phyloP scores from a whole-genome alignment of 1,140 invertebrate species.

The Lordiphosa stackelbergi region DNA sequence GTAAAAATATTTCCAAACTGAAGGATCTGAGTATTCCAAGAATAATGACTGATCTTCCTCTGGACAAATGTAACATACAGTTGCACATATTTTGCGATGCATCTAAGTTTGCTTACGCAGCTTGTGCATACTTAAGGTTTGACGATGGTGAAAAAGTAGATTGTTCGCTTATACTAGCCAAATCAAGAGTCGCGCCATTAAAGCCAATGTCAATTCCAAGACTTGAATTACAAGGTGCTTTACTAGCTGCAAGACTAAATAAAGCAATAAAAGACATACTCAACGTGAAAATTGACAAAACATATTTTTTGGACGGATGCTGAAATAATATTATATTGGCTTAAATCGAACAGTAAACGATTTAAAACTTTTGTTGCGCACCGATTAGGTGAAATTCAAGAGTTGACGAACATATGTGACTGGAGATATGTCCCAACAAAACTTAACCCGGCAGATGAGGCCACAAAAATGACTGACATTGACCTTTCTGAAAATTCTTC shows the following conservation, averaged over 20 bases:
- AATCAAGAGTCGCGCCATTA: constrained; percentile 11
- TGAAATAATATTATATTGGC: constrained; percentile 14
- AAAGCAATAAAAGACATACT: constrained; percentile 5
- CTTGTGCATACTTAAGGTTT: constrained; percentile 16
- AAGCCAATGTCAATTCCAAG: constrained; percentile 17
- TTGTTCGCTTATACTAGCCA: constrained; percentile 6
- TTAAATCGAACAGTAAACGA: not conserved
- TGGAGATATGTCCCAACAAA: constrained; percentile 30
- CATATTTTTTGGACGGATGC: constrained; percentile 1
- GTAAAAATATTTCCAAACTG: no score
- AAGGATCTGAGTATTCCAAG: no score
- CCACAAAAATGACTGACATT: no score
- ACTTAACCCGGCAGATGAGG: constrained; percentile 28
- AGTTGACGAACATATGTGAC: constrained; percentile 36
- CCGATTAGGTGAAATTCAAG: constrained; percentile 48
- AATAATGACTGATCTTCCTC: no score
- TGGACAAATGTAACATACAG: no score
- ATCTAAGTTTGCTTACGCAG: no score
- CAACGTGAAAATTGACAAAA: not conserved
- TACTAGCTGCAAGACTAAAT: no score
- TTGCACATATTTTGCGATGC: no score
- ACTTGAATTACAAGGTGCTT: constrained; percentile 2
- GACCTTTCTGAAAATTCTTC: no score
- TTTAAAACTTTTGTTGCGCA: constrained; percentile 47
- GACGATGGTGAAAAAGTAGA: not conserved